These are phyloP conservation scores for Hyppa rectilinea DNA, from an alignment of 2,888 invertebrate species.

Conservation along the genomic window DNA sequence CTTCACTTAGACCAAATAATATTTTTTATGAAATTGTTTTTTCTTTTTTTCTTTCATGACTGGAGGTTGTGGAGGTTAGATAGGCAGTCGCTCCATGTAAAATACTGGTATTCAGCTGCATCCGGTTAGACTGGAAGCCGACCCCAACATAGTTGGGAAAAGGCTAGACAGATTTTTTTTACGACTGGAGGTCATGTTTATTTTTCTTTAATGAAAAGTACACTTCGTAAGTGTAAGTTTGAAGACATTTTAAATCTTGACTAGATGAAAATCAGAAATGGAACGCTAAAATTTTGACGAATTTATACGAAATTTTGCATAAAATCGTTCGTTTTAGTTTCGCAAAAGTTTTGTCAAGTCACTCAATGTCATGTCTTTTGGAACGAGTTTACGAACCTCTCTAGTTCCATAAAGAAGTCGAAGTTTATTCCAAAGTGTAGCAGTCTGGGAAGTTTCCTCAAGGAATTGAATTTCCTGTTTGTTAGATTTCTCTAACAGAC, in stretches of 20 bases:
- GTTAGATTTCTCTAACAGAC: constrained; percentile 14
- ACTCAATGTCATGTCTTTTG: constrained; percentile 57
- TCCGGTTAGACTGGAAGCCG: no score
- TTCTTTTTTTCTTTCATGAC: no score
- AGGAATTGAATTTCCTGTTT: constrained; percentile 50
- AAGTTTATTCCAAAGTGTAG: constrained; percentile 47
- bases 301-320: constrained; percentile 21
- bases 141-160: no score
- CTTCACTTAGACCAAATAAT: no score
- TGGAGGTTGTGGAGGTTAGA: no score
- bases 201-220: no score
- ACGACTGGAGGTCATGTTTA: no score
- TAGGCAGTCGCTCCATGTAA: no score
- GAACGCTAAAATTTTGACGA: background rate
- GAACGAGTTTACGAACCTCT: constrained; percentile 35
- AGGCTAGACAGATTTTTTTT: no score
- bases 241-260: background rate
- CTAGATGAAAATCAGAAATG: background rate
- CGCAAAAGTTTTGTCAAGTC: constrained; percentile 49
- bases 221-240: no score
- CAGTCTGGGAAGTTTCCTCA: constrained; percentile 43
- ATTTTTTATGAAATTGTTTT: no score
- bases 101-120: no score
- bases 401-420: constrained; percentile 35
- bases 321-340: background rate